phyloP scores from a whole-genome alignment of 1,140 invertebrate genomes.

The Brachionus asplanchnoidis region DNA sequence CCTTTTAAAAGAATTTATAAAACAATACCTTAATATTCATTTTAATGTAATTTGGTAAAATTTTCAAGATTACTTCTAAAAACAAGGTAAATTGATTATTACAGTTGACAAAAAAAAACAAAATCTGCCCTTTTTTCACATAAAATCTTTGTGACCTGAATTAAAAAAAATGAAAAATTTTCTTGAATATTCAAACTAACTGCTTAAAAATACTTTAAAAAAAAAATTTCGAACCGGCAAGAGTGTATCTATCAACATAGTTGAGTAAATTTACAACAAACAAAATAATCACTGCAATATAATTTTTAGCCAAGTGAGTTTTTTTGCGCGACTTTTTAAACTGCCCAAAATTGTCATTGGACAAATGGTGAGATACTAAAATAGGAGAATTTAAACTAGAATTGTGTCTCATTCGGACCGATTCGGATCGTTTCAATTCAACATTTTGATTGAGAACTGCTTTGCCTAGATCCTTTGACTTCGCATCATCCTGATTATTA shows the following conservation, averaged over 20 bases:
- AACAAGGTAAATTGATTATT: too few relatives aligned
- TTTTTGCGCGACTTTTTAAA: conserved; percentile 13
- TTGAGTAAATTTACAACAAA: conserved; percentile 41
- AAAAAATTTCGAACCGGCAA: conserved; percentile 19
- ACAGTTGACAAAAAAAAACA: too few relatives aligned
- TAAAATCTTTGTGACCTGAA: too few relatives aligned
- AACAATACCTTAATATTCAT: too few relatives aligned
- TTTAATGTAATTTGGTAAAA: too few relatives aligned
- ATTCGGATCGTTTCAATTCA: conserved; percentile 17
- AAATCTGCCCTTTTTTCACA: too few relatives aligned
- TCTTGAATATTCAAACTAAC: too few relatives aligned
- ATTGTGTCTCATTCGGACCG: conserved; percentile 32
- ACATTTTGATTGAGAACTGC: background rate
- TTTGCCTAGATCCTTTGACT: background rate
- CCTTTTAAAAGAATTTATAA: too few relatives aligned
- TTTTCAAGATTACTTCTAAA: too few relatives aligned
- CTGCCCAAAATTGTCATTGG: background rate
- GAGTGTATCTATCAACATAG: conserved; percentile 40
- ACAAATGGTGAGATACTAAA: background rate
- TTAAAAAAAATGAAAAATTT: too few relatives aligned
- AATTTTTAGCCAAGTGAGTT: conserved; percentile 4
- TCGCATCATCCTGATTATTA: background rate
- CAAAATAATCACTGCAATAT: background rate
- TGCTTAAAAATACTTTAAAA: too few relatives aligned
- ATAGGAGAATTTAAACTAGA: conserved; percentile 24